phyloP scores from a whole-genome alignment of 2,888 invertebrate species.

The Vannuccia rotundouncinata region DNA sequence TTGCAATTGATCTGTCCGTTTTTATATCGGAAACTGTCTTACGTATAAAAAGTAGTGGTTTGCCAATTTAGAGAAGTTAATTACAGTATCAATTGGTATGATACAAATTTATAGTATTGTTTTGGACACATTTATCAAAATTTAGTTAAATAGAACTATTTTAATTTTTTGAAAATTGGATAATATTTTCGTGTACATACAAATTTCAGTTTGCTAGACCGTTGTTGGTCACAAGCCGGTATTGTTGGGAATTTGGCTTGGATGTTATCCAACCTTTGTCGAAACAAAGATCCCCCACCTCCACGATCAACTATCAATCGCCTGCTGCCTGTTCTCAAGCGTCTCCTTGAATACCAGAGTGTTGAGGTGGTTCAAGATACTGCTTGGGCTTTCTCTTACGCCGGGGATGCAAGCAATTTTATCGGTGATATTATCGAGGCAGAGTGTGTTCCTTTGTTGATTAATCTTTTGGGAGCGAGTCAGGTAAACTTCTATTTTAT shows the following conservation, averaged over 20 bases:
- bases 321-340: constrained; percentile 69
- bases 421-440: constrained; percentile 2
- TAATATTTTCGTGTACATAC: not conserved
- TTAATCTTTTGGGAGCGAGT: not conserved
- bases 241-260: constrained; percentile 62
- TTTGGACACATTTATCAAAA: no score
- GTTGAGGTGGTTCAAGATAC: constrained; percentile 81
- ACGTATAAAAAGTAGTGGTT: no score
- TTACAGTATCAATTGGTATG: no score
- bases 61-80: no score
- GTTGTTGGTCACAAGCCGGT: not conserved
- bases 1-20: no score
- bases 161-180: no score
- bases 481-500: constrained; percentile 3
- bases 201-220: constrained; percentile 12
- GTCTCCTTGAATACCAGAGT: constrained; percentile 63
- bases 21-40: no score
- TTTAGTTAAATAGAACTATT: no score
- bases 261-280: constrained; percentile 85
- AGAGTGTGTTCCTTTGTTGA: not conserved
- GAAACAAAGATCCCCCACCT: constrained; percentile 85
- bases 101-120: no score
- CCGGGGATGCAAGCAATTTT: constrained; percentile 64
- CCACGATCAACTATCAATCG: constrained; percentile 69
- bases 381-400: constrained; percentile 87